Conservation (phyloP, 2,888 invertebrate genomes). For the Drosophila mimica region DNA sequence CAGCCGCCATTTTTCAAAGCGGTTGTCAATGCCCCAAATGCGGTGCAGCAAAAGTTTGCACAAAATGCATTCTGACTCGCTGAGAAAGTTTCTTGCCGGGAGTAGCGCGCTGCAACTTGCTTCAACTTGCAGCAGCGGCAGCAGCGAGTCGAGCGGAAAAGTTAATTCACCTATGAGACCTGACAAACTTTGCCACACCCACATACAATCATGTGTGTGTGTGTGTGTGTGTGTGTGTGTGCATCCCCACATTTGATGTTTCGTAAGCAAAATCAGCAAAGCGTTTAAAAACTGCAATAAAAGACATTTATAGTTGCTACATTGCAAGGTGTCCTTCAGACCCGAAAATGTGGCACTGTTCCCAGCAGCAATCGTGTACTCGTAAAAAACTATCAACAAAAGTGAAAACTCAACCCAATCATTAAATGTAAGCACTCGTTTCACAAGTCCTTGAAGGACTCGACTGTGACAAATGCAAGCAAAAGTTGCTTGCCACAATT, state of each 20-base stretch:
- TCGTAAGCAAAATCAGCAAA: slow-evolving; percentile 74
- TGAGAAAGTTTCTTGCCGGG: slow-evolving; percentile 63
- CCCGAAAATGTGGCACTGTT: slow-evolving; percentile 14
- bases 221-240: slow-evolving; percentile 3
- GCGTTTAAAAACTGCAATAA: slow-evolving; percentile 80
- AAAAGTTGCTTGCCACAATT: not conserved
- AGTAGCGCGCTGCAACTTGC: slow-evolving; percentile 46
- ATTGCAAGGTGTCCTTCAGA: slow-evolving; percentile 59
- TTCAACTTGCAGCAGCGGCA: slow-evolving; percentile 35
- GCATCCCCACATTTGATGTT: slow-evolving; percentile 60
- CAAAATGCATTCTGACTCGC: slow-evolving; percentile 78
- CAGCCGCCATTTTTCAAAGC: slow-evolving; percentile 41
- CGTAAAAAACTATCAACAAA: slow-evolving; percentile 65
- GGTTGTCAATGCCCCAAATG: slow-evolving; percentile 67
- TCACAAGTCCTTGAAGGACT: slow-evolving; percentile 25
- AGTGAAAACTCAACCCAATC: slow-evolving; percentile 58
- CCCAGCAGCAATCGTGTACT: slow-evolving; percentile 51
- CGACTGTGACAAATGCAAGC: slow-evolving; percentile 18
- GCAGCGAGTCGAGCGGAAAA: slow-evolving; percentile 73
- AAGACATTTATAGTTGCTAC: slow-evolving; percentile 73
- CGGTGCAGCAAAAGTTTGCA: slow-evolving; percentile 61
- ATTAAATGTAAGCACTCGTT: slow-evolving; percentile 46
- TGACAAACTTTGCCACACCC: slow-evolving; percentile 71
- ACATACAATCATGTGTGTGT: not conserved
- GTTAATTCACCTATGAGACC: slow-evolving; percentile 81